Base-by-base conservation (phyloP, 2,113 vertebrate genomes). In the Apus apus region DNA sequence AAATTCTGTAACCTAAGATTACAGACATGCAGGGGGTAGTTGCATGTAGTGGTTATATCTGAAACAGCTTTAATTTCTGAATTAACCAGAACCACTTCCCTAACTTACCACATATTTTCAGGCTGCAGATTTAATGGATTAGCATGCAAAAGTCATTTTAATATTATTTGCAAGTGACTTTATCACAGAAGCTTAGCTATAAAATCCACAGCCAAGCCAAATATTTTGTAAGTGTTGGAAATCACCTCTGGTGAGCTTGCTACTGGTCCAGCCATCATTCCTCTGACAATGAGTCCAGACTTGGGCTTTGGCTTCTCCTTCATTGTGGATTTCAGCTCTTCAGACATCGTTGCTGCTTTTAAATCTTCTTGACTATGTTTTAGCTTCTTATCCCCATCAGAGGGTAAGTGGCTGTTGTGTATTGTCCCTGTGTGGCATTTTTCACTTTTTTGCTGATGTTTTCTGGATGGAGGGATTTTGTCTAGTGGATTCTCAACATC, bases 211-310 rank as follows among this genome's bases (percentile, higher is more conserved):
- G 43, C 17, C 43, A 88, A 91, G 25, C 15, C 66, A 80, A 76
- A 29, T 21, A 71, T 48, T 94, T 67, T n/a, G 1, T 18, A 91
- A 93, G 10, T 22, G 64, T 4, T 92, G 58, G n/a, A 56, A 85
- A 76, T 54, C 94, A 98, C 98, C 98, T 99, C 98, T 30, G 97
- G 68, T 29, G 95, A 97, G 66, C 91, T 98, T 53, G 98, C 89
- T 7, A 96, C 83, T 13, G 99, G 99, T 66, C 98, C 99, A 9
- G 98, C 85, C 98, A 99, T 98, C 98, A 99, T 97, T 86, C 98
- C 99, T 85, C 97, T 98, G 90, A 97, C 97, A 2, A 98, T 93
- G 56, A 98, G 98, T 92, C 98, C 97, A 43, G 95, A 91, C 96
- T 96, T 98, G n/a, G 90, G 91, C 73, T 78, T 98, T 34, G 83